A percentile compares a stretch with the other conserved stretches of the same genome.
These are phyloP conservation scores for Coryphaenoides rupestris DNA, from an alignment of 2,113 vertebrate species.

Conservation along the genomic window DNA sequence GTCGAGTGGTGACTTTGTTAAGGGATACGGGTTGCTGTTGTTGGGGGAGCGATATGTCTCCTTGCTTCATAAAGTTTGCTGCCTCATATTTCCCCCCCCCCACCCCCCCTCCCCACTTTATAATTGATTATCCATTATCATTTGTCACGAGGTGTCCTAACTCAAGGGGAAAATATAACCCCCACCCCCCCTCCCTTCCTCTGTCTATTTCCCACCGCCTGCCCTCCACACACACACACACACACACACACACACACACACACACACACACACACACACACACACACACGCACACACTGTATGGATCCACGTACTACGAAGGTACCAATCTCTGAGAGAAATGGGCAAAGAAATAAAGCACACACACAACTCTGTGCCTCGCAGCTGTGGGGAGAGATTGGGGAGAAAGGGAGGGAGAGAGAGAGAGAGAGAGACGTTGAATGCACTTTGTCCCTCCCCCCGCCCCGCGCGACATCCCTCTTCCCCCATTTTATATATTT, in stretches of 20 bases:
- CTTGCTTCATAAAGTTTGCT: constrained; percentile 99
- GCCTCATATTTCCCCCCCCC: constrained; percentile 99
- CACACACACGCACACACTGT: too few species aligned
- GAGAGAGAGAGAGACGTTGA: constrained; percentile 32
- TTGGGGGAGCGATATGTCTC: constrained; percentile 99
- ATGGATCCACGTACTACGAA: constrained; percentile 97
- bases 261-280: too few species aligned
- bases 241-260: too few species aligned
- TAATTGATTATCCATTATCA: constrained; percentile 99
- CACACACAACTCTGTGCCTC: constrained; percentile 83
- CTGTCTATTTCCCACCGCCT: constrained; percentile 73
- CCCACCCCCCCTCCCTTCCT: constrained; percentile 23
- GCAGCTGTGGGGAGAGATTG: constrained; percentile 86
- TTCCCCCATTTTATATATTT: constrained; percentile 61
- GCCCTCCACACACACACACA: too few species aligned
- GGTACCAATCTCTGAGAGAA: constrained; percentile 99
- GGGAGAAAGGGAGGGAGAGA: too few species aligned
- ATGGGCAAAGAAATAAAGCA: constrained; percentile 95
- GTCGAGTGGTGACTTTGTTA: constrained; percentile 99
- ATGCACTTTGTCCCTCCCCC: too few species aligned
- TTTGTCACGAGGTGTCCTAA: constrained; percentile 99
- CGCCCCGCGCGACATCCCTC: constrained; percentile 68
- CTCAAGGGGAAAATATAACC: constrained; percentile 99
- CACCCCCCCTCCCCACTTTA: constrained; percentile 81
- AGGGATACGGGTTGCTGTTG: constrained; percentile 99